These are phyloP conservation scores for Pteria penguin DNA, from an alignment of 2,888 invertebrate genomes.

Conservation along the genomic window DNA sequence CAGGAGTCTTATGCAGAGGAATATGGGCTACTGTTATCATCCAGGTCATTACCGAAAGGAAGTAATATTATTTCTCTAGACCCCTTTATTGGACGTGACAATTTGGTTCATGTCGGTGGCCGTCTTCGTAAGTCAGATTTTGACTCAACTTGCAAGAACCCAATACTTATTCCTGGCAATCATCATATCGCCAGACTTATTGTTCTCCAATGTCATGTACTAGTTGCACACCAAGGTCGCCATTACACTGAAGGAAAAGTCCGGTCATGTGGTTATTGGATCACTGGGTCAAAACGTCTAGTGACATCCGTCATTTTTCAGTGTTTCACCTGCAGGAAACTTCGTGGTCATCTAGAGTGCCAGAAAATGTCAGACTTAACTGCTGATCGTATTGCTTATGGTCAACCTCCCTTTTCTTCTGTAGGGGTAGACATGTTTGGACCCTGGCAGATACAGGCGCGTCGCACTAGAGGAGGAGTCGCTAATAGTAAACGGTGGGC, in stretches of 20 bases:
- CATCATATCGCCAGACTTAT: conserved; percentile 44
- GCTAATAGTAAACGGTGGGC: conserved; percentile 35
- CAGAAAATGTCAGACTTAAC: conserved; percentile 31
- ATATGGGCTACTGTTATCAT: neutral
- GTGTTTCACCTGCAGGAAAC: conserved; percentile 32
- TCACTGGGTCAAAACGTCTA: conserved; percentile 29
- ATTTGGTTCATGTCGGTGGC: conserved; percentile 42
- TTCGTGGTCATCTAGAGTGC: neutral
- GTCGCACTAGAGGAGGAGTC: conserved; percentile 24
- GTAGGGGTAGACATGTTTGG: conserved; percentile 37
- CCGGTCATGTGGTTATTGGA: conserved; percentile 27
- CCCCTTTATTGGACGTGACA: conserved; percentile 32
- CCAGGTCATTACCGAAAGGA: conserved; percentile 9
- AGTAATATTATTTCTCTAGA: conserved; percentile 34
- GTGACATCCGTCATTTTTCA: conserved; percentile 19
- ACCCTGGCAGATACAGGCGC: conserved; percentile 22
- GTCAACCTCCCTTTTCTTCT: conserved; percentile 29
- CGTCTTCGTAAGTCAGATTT: conserved; percentile 30
- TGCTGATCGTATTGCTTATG: conserved; percentile 8
- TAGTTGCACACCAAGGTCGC: conserved; percentile 7
- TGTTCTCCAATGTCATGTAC: conserved; percentile 34
- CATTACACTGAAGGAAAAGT: conserved; percentile 15
- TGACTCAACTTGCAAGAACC: conserved; percentile 24
- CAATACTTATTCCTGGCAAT: conserved; percentile 41
- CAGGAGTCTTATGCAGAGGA: neutral